Evolutionary conservation across 2,113 vertebrate genomes (phyloP), one percentile per base, ranked within the genome.

Genomic region (Cyprinodon brontotheroides): DNA sequence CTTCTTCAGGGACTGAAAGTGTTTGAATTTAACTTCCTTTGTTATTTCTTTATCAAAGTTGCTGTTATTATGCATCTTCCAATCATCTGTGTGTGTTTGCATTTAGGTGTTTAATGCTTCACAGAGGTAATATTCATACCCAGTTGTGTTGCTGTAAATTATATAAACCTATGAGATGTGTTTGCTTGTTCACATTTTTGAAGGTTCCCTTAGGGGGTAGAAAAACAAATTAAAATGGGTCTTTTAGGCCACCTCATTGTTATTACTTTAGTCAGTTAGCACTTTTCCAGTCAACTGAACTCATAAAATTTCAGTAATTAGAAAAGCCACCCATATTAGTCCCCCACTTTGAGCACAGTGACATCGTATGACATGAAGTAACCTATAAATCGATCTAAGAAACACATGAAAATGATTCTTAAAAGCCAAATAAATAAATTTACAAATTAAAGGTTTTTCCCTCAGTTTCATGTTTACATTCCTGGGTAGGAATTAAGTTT

Each of bases 321-420:
- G 37, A 61, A 78, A 65, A 67, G 14, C 43, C 69, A 71, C 50
- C 63, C 57, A 70, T 43, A 37, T 67, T 47, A 53, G 69, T 53
- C 45, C 57, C 62, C 43, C 57, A 1, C 22, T 74, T 14, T 22
- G 37, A 72, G 37, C 63, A 61, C 53, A 78, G 63, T 15, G 43
- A 68, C 45, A 9, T 22, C n/a, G n/a, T 29, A 39, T n/a, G 11
- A 20, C 12, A 4, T 14, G 45, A 37, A 36, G 29, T 37, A 14
- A 57, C 50, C 50, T 57, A 57, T 6, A n/a, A 65, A 65, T 2
- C 38, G 14, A 13, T 62, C 61, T 8, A 38, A 38, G 12, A 15
- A 37, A 38, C 64, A 43, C n/a, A 47, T 17, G 41, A 38, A 62
- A 62, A 38, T 62, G 4, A 17, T 13, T 38, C 29, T 37, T 37